Evolutionary conservation across 2,888 invertebrate species (phyloP).

Genomic region (Fabriciana adippe): DNA sequence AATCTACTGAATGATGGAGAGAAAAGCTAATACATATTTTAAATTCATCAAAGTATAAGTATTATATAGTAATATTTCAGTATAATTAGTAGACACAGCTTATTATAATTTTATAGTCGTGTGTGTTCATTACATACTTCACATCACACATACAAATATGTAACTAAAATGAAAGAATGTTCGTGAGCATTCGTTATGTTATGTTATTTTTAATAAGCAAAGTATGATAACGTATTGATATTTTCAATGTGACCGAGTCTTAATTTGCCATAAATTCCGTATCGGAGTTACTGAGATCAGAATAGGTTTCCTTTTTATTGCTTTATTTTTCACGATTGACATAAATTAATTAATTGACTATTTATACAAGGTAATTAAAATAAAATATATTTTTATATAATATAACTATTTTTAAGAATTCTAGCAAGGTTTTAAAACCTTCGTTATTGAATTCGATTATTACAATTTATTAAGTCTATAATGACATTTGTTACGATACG

Average conservation of each 20-base stretch:
- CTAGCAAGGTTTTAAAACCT: conserved; percentile 39
- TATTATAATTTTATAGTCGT: no score
- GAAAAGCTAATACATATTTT: no score
- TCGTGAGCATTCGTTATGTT: conserved; percentile 4
- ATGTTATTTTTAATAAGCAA: conserved; percentile 11
- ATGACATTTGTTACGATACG: conserved; percentile 64
- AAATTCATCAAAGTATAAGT: no score
- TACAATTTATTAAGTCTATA: conserved; percentile 47
- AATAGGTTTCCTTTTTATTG: conserved; percentile 19
- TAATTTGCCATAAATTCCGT: conserved; percentile 16
- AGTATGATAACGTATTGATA: background rate
- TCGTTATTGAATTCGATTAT: conserved; percentile 37
- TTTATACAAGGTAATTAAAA: no score
- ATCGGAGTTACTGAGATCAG: conserved; percentile 14
- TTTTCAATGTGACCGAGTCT: conserved; percentile 8
- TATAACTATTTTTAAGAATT: conserved; percentile 24
- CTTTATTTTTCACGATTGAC: conserved; percentile 20
- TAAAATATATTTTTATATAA: no score
- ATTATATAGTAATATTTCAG: no score
- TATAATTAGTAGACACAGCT: no score
- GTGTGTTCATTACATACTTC: no score
- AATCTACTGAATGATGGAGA: background rate
- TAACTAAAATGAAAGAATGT: background rate
- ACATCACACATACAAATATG: no score
- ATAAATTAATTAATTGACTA: background rate